Evolutionary conservation across 2,113 vertebrate genomes (phyloP).

Genomic region (Amia ocellicauda): DNA sequence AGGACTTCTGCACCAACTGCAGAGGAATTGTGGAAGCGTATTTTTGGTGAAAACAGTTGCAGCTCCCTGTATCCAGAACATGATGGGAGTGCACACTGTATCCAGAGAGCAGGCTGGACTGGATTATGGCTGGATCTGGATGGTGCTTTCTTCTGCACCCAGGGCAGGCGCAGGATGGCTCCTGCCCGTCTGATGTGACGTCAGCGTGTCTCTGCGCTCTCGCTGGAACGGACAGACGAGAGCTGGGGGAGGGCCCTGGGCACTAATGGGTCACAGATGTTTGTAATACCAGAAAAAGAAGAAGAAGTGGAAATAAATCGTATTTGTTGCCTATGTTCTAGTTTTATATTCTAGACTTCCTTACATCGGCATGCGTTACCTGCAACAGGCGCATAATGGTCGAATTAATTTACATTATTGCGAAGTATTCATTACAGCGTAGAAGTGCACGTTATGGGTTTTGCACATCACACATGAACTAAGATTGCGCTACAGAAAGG

Average conservation of each 20-base stretch:
- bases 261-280: constrained; percentile 85
- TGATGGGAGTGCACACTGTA: too few species aligned
- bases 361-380: background rate
- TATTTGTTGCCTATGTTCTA: constrained; percentile 58
- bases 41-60: too few species aligned
- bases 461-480: too few species aligned
- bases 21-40: too few species aligned
- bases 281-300: constrained; percentile 73
- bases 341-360: constrained; percentile 28
- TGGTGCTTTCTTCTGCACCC: constrained; percentile 61
- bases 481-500: too few species aligned
- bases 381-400: too few species aligned
- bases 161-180: constrained; percentile 69
- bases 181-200: constrained; percentile 80
- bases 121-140: constrained; percentile 51
- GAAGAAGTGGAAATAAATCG: constrained; percentile 54
- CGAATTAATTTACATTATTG: too few species aligned
- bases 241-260: constrained; percentile 60
- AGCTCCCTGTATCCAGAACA: too few species aligned
- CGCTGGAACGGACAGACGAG: constrained; percentile 54
- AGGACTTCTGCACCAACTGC: too few species aligned
- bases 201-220: constrained; percentile 71
- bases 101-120: constrained; percentile 48
- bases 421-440: too few species aligned
- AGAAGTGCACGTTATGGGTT: too few species aligned